These are phyloP conservation scores for Hirundichthys speculiger DNA, from an alignment of 2,113 vertebrate species.

Conservation along the genomic window DNA sequence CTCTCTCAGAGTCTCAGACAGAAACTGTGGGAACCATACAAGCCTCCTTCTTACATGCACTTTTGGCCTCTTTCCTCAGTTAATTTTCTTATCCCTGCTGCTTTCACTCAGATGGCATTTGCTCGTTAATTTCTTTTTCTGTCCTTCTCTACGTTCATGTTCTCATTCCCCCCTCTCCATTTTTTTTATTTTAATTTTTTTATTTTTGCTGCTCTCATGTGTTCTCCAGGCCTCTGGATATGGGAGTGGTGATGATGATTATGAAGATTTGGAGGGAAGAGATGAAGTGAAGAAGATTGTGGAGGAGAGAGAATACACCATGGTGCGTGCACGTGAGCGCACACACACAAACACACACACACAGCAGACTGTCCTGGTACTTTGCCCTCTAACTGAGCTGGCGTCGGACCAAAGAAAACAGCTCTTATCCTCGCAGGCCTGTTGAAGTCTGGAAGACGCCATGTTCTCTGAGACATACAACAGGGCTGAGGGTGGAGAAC, in stretches of 20 bases:
- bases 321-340: slow-evolving; percentile 56
- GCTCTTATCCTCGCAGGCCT: slow-evolving; percentile 15
- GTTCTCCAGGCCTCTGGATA: slow-evolving; percentile 87
- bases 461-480: slow-evolving; percentile 1
- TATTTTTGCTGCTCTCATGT: slow-evolving; percentile 1
- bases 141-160: slow-evolving; percentile 12
- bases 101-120: background rate
- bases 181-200: background rate
- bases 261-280: slow-evolving; percentile 77
- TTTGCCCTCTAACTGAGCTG: background rate
- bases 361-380: background rate
- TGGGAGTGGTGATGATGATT: slow-evolving; percentile 81
- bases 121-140: background rate
- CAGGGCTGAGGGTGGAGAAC: too few relatives aligned
- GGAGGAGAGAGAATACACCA: slow-evolving; percentile 71
- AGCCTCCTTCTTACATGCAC: background rate
- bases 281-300: slow-evolving; percentile 79
- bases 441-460: slow-evolving; percentile 28
- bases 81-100: background rate
- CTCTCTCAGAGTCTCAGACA: too few relatives aligned
- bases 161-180: slow-evolving; percentile 1
- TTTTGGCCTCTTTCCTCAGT: background rate
- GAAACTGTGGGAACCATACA: slow-evolving; percentile 23
- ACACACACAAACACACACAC: slow-evolving; percentile 2
- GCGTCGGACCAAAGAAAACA: slow-evolving; percentile 25